Evolutionary conservation across 2,797 vertebrate genomes (phyloP).

Genomic region (Crenuchus spilurus): DNA sequence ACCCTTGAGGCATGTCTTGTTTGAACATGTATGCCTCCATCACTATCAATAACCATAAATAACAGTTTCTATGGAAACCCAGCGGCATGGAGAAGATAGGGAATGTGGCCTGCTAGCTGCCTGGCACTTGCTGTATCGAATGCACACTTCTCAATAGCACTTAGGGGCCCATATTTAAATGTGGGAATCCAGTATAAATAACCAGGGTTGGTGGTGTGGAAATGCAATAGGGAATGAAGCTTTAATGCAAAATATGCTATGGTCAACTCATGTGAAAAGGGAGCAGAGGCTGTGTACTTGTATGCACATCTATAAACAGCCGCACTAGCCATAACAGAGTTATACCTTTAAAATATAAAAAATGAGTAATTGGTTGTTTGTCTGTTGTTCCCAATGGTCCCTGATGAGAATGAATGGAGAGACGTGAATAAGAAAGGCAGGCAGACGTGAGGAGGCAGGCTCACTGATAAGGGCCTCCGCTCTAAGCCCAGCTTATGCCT

Average conservation of each 20-base stretch:
- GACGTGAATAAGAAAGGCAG: constrained; percentile 52
- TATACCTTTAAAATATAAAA: constrained; percentile 57
- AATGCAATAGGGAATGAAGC: constrained; percentile 4
- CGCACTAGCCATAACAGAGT: constrained; percentile 56
- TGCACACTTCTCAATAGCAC: constrained; percentile 30
- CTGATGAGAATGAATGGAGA: constrained; percentile 59
- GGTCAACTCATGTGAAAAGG: constrained; percentile 4
- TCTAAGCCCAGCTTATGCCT: constrained; percentile 41
- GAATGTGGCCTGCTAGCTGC: constrained; percentile 25
- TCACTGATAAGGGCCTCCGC: constrained; percentile 54
- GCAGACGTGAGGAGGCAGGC: constrained; percentile 47
- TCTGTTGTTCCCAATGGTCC: constrained; percentile 50
- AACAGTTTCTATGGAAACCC: constrained; percentile 60
- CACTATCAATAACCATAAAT: constrained; percentile 55
- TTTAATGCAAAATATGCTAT: constrained; percentile 18
- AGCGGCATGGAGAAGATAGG: constrained; percentile 43
- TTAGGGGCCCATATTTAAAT: constrained; percentile 55
- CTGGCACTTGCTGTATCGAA: constrained; percentile 15
- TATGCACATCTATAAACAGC: constrained; percentile 48
- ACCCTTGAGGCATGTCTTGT: constrained; percentile 53
- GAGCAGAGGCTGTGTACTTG: constrained; percentile 42
- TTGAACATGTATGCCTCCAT: constrained; percentile 52
- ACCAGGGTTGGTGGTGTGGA: constrained; percentile 39
- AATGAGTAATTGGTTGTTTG: constrained; percentile 71
- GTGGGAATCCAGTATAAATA: constrained; percentile 64